phyloP scores from a whole-genome alignment of 2,888 invertebrate genomes.

The Deroplatys truncata region DNA sequence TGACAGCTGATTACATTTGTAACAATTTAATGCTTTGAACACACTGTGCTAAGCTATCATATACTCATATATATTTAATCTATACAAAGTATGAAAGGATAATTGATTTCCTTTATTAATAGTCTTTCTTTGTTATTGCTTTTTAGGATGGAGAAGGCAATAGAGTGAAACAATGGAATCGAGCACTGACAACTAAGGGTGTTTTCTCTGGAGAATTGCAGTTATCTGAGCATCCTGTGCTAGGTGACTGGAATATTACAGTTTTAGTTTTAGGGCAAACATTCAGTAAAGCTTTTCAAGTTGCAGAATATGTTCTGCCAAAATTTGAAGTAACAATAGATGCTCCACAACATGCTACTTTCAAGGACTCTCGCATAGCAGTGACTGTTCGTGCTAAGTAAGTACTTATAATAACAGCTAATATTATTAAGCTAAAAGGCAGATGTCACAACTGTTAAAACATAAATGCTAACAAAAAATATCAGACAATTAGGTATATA shows the following conservation, averaged over 20 bases:
- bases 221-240: slow-evolving; percentile 75
- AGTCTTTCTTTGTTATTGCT: background rate
- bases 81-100: no score
- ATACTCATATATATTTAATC: no score
- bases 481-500: background rate
- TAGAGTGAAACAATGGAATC: slow-evolving; percentile 75
- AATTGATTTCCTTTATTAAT: no score
- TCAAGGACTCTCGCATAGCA: slow-evolving; percentile 71
- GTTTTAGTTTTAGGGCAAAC: slow-evolving; percentile 60
- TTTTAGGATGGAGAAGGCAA: slow-evolving; percentile 71
- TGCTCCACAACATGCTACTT: slow-evolving; percentile 75
- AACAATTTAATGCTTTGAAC: no score
- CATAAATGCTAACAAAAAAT: no score
- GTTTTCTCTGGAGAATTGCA: slow-evolving; percentile 72
- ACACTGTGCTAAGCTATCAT: no score
- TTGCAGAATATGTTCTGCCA: slow-evolving; percentile 89
- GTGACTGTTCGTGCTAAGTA: slow-evolving; percentile 81
- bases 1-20: no score
- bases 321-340: slow-evolving; percentile 87
- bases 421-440: no score
- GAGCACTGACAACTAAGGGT: slow-evolving; percentile 63
- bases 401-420: slow-evolving; percentile 37
- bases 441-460: no score
- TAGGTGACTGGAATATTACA: slow-evolving; percentile 84
- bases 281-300: slow-evolving; percentile 68